A percentile compares a stretch with the other conserved stretches of the same genome.
These are phyloP conservation scores for Trypoxylon attenuatum DNA, from an alignment of 2,888 invertebrate genomes.

Conservation along the genomic window DNA sequence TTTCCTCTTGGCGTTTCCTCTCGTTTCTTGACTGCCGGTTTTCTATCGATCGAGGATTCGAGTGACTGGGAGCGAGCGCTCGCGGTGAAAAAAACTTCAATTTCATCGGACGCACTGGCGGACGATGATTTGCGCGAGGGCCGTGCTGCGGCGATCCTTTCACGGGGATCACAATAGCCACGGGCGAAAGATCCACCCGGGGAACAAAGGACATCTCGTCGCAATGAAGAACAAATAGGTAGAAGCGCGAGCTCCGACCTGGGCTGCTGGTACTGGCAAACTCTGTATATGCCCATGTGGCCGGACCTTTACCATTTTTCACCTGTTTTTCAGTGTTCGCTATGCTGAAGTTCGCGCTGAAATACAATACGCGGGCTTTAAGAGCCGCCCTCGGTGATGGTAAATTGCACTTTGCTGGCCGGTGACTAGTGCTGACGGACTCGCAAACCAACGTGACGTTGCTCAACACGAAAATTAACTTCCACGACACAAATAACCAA, in stretches of 20 bases:
- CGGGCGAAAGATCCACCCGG: constrained; percentile 32
- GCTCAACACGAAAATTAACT: too few species aligned
- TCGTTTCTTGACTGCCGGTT: neutral
- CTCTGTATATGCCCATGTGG: neutral
- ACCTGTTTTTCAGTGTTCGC: neutral
- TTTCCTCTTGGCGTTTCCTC: constrained; percentile 1
- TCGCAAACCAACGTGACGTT: too few species aligned
- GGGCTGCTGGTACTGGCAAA: too few species aligned
- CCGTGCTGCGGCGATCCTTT: constrained; percentile 50
- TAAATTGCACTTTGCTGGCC: too few species aligned
- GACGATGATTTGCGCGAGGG: constrained; percentile 49
- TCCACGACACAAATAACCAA: too few species aligned
- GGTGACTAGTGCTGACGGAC: too few species aligned
- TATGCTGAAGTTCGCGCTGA: too few species aligned
- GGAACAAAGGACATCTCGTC: constrained; percentile 35
- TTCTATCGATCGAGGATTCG: constrained; percentile 14
- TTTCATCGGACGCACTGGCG: constrained; percentile 38
- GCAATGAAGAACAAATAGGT: constrained; percentile 12
- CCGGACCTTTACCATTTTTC: neutral
- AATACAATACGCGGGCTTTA: too few species aligned
- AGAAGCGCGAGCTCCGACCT: neutral
- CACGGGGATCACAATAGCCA: constrained; percentile 42
- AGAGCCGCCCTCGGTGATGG: too few species aligned
- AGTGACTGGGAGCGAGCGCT: neutral
- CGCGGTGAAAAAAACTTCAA: constrained; percentile 34